Percentiles rank a stretch among this genome's conserved stretches.
phyloP scores from a whole-genome alignment of 2,113 vertebrate species.

The Oceanodroma tethys region DNA sequence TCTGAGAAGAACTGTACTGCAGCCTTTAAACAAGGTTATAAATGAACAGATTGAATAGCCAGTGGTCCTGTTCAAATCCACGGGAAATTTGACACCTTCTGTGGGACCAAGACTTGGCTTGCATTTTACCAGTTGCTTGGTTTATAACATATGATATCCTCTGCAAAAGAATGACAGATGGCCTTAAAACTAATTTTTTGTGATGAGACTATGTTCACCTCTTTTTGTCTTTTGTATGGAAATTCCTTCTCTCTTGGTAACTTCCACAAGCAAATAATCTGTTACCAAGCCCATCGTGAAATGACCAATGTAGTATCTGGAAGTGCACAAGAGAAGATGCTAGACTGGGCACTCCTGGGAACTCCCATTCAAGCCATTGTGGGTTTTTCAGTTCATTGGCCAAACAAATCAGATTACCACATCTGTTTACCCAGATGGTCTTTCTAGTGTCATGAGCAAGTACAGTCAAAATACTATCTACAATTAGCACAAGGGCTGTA shows the following conservation, averaged over 20 bases:
- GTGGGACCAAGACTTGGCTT: background rate
- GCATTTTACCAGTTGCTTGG: background rate
- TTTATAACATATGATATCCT: background rate
- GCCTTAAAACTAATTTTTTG: background rate
- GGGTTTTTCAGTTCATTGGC: background rate
- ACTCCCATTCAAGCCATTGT: background rate
- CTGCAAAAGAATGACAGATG: background rate
- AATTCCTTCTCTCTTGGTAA: background rate
- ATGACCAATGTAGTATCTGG: background rate
- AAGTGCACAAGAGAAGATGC: background rate
- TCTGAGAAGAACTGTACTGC: background rate
- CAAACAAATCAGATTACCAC: constrained; percentile 22
- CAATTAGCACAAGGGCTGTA: background rate
- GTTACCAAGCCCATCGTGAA: background rate
- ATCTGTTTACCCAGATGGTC: constrained; percentile 34
- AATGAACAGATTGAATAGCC: background rate
- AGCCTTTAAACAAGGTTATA: background rate
- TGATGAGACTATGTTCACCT: background rate
- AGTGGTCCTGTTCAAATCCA: background rate
- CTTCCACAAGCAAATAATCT: background rate
- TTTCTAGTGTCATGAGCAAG: background rate
- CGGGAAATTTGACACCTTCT: background rate
- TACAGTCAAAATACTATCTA: background rate
- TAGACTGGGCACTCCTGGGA: background rate
- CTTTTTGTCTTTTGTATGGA: background rate